Base-by-base conservation (phyloP, 2,113 vertebrate species). In the Vidua macroura region DNA sequence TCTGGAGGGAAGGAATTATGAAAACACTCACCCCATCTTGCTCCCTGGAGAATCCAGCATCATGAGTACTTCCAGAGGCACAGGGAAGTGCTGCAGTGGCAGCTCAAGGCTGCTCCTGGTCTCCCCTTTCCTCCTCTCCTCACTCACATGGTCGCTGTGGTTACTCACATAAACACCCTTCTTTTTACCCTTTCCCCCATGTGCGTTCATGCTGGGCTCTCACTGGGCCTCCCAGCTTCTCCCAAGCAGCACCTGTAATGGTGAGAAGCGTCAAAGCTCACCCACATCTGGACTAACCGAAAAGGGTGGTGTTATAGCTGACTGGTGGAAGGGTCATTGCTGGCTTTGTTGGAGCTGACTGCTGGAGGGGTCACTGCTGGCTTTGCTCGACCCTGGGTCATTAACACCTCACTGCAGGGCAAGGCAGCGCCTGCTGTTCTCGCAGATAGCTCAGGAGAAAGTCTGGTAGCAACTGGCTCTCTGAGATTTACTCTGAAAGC, bases 131-230 rank as follows among this genome's bases (percentile, higher is more conserved):
- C 27, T 69, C 23, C 28, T 83, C 9, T 24, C 19, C 39, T 81
- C 4, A 0, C 28, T 77, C 41, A n/a, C 60, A n/a, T 16, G 11
- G 33, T 46, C 0, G 1, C n/a, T 86, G 1, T 31, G 46, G 46
- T 84, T 2, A 0, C 46, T 81, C 28, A 25, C 19, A 44, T 39
- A 51, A 53, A 86, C 13, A 39, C 35, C 30, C 5, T 31, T 79
- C 33, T 90, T 46, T 62, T 46, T 10, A n/a, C 46, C 28, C 15
- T 16, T 56, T 70, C 28, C 30, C 9, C 25, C 2, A 0, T 14
- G 25, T 55, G 35, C 22, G 14, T 66, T 69, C 39, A 8, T 67
- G 51, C 15, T 37, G 41, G 39, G 78, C n/a, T 73, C 27, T 58
- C 25, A 11, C 30, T 25, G 33, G 25, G 14, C 30, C 18, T 24